phyloP scores from a whole-genome alignment of 2,113 vertebrate species.

The Mobula hypostoma region DNA sequence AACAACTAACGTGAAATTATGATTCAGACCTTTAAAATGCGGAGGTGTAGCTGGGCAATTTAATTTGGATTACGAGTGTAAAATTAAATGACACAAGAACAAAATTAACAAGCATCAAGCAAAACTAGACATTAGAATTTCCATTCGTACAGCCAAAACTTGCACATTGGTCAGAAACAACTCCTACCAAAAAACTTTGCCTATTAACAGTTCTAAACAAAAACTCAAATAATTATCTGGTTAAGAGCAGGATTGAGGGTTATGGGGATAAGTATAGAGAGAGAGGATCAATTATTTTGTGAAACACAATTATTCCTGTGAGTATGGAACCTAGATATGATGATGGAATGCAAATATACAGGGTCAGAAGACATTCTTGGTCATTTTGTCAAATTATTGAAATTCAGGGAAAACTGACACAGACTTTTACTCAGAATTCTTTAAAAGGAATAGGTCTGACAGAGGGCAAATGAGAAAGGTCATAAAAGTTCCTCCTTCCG shows the following conservation, averaged over 20 bases:
- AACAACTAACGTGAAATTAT: neutral
- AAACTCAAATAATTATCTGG: constrained; percentile 13
- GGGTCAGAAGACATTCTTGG: neutral
- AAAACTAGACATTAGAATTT: constrained; percentile 21
- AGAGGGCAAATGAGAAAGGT: neutral
- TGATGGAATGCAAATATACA: neutral
- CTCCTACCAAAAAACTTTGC: constrained; percentile 15
- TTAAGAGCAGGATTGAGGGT: constrained; percentile 17
- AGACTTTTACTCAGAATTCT: neutral
- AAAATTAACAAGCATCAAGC: constrained; percentile 31
- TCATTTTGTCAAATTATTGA: neutral
- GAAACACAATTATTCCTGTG: constrained; percentile 17
- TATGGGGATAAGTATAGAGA: neutral
- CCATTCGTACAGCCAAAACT: neutral
- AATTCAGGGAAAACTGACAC: no score
- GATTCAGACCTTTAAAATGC: constrained; percentile 12
- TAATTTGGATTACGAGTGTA: neutral
- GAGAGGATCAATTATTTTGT: constrained; percentile 26
- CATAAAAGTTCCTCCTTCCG: no score
- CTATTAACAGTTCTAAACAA: constrained; percentile 24
- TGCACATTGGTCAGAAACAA: neutral
- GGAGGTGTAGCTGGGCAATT: neutral
- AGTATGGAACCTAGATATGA: neutral
- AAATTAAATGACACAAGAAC: constrained; percentile 14
- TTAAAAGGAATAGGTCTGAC: no score